A percentile compares a stretch with the other conserved stretches of the same genome.
These are phyloP conservation scores for Karalla daura DNA, from an alignment of 2,797 vertebrate species.

Conservation along the genomic window DNA sequence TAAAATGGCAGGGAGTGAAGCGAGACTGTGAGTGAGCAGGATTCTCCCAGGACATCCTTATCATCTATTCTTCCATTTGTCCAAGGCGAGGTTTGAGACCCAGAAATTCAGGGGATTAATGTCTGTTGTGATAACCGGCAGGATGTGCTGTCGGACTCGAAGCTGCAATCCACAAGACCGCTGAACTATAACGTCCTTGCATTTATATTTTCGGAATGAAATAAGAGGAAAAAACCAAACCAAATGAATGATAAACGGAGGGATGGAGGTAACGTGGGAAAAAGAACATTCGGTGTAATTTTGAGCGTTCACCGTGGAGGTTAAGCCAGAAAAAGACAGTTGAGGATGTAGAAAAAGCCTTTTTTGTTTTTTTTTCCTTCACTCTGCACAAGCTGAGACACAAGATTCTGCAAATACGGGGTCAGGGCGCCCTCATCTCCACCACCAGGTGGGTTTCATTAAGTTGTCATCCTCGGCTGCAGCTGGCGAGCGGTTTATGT, in stretches of 20 bases:
- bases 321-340: slow-evolving; percentile 35
- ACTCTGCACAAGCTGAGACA: slow-evolving; percentile 40
- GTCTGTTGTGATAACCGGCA: slow-evolving; percentile 68
- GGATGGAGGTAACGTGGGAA: slow-evolving; percentile 9
- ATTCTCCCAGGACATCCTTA: slow-evolving; percentile 71
- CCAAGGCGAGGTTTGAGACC: slow-evolving; percentile 59
- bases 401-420: slow-evolving; percentile 56
- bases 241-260: slow-evolving; percentile 62
- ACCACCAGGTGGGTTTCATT: slow-evolving; percentile 65
- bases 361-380: no score
- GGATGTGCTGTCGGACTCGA: slow-evolving; percentile 56
- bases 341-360: slow-evolving; percentile 30
- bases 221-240: slow-evolving; percentile 61
- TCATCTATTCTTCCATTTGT: slow-evolving; percentile 73
- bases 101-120: slow-evolving; percentile 71
- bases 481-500: slow-evolving; percentile 20
- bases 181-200: slow-evolving; percentile 57
- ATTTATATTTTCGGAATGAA: slow-evolving; percentile 64
- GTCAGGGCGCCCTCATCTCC: slow-evolving; percentile 58
- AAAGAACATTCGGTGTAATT: slow-evolving; percentile 23
- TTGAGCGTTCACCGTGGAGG: slow-evolving; percentile 42
- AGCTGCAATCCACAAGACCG: slow-evolving; percentile 59
- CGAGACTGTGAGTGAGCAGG: slow-evolving; percentile 37
- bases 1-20: slow-evolving; percentile 50
- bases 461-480: slow-evolving; percentile 58